Evolutionary conservation across 2,888 invertebrate genomes (phyloP), one percentile per base, ranked within the genome.

Genomic region (Drosophila diplacantha): DNA sequence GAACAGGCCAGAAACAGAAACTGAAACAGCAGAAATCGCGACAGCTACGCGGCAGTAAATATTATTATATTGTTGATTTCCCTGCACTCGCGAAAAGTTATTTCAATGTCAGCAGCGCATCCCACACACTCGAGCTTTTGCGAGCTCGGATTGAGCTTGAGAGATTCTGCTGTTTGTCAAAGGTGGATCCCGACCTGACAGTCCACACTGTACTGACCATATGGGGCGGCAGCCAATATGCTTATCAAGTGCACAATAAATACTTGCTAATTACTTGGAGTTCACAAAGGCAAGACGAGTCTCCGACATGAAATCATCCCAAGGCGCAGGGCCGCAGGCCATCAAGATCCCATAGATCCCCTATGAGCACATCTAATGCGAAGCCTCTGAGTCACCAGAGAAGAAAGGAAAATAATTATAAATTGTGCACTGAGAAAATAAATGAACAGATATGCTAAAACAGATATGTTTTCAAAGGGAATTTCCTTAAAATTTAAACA

Each of bases 61-160:
- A 63, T 16, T 52, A 57, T 53, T 38, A 18, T 49, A 61, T 51
- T 56, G 57, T 51, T 64, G 55, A 66, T 57, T 57, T 56, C 32
- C 57, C 63, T 54, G 41, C 47, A 51, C 44, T 65, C 24, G 64
- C 60, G 37, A 67, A 66, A 61, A 39, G 69, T 53, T 58, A 71
- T 63, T 77, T 77, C 78, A 78, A 78, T 78, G 78, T 77, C 77
- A 76, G 64, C 46, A 72, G 62, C 43, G 61, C 69, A 66, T 47
- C 83, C 78, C 78, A 83, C 78, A 71, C 74, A 34, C 32, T n/a
- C 43, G 41, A 3, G n/a, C 9, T 20, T 16, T 14, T 14, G 18
- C 14, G 41, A 34, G 12, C 53, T 61, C 16, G 52, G 57, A 60
- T 46, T 69, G 24, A 6, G 24, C 6, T 24, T 24, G 24, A 26